phyloP scores from a whole-genome alignment of 1,140 invertebrate genomes.

The Tetragonula clypearis region DNA sequence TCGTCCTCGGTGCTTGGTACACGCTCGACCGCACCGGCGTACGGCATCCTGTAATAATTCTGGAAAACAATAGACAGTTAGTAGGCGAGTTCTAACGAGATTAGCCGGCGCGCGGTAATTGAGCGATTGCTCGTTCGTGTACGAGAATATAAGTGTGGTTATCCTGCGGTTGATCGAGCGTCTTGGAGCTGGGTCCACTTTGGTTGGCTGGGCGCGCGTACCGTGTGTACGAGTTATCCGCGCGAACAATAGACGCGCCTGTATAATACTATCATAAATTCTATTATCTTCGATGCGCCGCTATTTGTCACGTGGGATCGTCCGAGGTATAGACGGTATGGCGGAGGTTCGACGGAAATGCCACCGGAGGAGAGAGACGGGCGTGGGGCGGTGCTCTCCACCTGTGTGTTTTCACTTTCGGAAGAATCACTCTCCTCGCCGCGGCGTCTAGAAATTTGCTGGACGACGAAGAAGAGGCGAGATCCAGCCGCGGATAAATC shows the following conservation, averaged over 20 bases:
- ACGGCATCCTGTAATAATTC: conserved; percentile 38
- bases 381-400: not conserved
- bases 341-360: not conserved
- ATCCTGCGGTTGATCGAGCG: conserved; percentile 28
- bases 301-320: conserved; percentile 58
- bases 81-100: conserved; percentile 51
- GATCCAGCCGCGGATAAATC: not conserved
- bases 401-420: no score
- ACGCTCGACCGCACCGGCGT: not conserved
- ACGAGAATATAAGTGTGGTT: conserved; percentile 35
- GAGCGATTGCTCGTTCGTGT: conserved; percentile 48
- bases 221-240: conserved; percentile 6
- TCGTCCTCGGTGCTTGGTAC: not conserved
- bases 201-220: not conserved
- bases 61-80: conserved; percentile 38
- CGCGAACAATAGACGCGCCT: conserved; percentile 53
- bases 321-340: not conserved
- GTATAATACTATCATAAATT: conserved; percentile 60
- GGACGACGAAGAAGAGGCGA: not conserved
- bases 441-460: not conserved
- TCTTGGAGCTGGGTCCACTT: conserved; percentile 13
- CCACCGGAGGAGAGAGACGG: not conserved
- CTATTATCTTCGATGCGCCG: conserved; percentile 52
- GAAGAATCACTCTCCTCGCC: no score
- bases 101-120: conserved; percentile 57